phyloP scores from a whole-genome alignment of 2,797 vertebrate genomes.

The Pelodytes ibericus region DNA sequence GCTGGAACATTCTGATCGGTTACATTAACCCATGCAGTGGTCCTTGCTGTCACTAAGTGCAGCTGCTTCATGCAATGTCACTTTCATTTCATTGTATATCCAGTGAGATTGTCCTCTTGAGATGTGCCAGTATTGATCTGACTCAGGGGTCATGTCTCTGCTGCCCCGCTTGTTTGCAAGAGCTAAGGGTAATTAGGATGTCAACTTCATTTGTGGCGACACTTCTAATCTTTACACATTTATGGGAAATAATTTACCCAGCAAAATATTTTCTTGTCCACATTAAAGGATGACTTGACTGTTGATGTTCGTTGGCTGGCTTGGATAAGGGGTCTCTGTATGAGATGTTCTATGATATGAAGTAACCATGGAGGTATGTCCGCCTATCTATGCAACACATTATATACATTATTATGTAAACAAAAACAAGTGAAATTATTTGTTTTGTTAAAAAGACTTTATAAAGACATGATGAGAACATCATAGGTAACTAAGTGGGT shows the following conservation, averaged over 20 bases:
- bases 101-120: conserved; percentile 20
- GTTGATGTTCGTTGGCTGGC: no score
- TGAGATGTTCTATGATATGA: no score
- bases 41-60: background rate
- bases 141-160: conserved; percentile 10
- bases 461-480: no score
- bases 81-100: conserved; percentile 23
- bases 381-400: no score
- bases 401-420: no score
- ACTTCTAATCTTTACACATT: background rate
- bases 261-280: background rate
- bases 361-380: no score
- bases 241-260: background rate
- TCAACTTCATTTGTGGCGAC: background rate
- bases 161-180: background rate
- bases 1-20: no score
- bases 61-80: conserved; percentile 3
- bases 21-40: background rate
- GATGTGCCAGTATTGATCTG: conserved; percentile 26
- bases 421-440: no score
- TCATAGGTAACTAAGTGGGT: no score
- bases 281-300: background rate
- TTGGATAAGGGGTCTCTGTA: no score
- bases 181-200: conserved; percentile 11
- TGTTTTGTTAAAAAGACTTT: no score